A percentile compares a stretch with the other conserved stretches of the same genome.
Conservation (phyloP, 2,113 vertebrate species). For the Rostratula benghalensis region DNA sequence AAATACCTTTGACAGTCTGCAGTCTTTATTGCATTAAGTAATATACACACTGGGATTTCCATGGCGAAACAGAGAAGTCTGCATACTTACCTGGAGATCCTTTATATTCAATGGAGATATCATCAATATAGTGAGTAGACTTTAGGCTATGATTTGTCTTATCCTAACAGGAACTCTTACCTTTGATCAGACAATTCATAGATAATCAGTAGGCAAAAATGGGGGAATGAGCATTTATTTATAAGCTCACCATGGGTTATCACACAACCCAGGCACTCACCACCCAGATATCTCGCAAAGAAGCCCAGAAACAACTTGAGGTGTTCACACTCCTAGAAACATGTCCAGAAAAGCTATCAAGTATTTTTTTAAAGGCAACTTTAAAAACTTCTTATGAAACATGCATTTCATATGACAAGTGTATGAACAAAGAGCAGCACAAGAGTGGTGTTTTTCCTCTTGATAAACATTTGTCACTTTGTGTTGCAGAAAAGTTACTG, state of each 20-base stretch:
- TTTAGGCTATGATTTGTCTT: background rate
- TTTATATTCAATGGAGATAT: background rate
- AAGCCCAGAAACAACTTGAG: background rate
- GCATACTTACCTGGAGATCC: background rate
- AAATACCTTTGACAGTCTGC: background rate
- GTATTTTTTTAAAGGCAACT: background rate
- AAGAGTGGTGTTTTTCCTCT: background rate
- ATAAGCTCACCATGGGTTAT: too few species aligned
- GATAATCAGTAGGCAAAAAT: background rate
- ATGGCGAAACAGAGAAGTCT: background rate
- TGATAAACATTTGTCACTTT: background rate
- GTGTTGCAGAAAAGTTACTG: background rate
- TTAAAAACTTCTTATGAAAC: background rate
- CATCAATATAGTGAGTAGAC: background rate
- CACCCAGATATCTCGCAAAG: background rate
- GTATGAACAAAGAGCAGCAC: background rate
- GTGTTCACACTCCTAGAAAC: background rate
- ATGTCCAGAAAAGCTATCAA: background rate
- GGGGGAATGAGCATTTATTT: background rate
- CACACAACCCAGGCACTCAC: background rate
- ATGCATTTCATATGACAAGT: background rate
- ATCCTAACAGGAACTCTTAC: background rate
- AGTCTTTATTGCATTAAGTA: background rate
- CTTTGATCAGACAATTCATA: background rate
- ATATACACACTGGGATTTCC: background rate